phyloP scores from a whole-genome alignment of 2,888 invertebrate species.

The Ichneumon xanthorius region DNA sequence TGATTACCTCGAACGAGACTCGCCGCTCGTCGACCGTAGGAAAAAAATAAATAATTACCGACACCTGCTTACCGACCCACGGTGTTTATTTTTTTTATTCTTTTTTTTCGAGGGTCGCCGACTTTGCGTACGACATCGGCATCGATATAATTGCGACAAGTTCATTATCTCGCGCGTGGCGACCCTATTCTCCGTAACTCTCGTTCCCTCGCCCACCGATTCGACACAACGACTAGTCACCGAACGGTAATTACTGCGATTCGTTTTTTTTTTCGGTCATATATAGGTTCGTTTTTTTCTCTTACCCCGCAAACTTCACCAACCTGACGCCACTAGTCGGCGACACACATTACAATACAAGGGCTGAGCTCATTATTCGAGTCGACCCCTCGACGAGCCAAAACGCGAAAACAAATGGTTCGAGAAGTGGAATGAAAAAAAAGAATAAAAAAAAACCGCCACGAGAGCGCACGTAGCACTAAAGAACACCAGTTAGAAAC shows the following conservation, averaged over 20 bases:
- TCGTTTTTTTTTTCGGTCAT: slow-evolving; percentile 56
- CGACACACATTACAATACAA: not conserved
- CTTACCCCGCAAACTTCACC: slow-evolving; percentile 21
- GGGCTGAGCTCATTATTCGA: slow-evolving; percentile 53
- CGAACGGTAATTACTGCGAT: slow-evolving; percentile 66
- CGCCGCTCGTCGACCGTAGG: slow-evolving; percentile 12
- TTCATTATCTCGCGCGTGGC: slow-evolving; percentile 69
- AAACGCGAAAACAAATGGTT: slow-evolving; percentile 58
- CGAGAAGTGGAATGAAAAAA: slow-evolving; percentile 53
- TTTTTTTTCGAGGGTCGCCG: not conserved
- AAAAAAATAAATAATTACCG: slow-evolving; percentile 67
- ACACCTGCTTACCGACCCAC: slow-evolving; percentile 65
- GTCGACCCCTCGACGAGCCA: slow-evolving; percentile 44
- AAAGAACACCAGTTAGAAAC: slow-evolving; percentile 72
- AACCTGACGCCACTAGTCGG: slow-evolving; percentile 49
- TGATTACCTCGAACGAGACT: slow-evolving; percentile 28
- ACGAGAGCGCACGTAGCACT: slow-evolving; percentile 22
- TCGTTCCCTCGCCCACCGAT: slow-evolving; percentile 56
- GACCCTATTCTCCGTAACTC: slow-evolving; percentile 27
- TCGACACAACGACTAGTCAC: slow-evolving; percentile 69
- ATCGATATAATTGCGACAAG: slow-evolving; percentile 69
- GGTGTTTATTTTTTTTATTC: not conserved
- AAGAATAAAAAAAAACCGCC: slow-evolving; percentile 58
- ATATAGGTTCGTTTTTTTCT: slow-evolving; percentile 28
- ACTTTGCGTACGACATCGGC: slow-evolving; percentile 25